These are phyloP conservation scores for Falco rusticolus DNA, from an alignment of 2,797 vertebrate genomes.

Conservation along the genomic window DNA sequence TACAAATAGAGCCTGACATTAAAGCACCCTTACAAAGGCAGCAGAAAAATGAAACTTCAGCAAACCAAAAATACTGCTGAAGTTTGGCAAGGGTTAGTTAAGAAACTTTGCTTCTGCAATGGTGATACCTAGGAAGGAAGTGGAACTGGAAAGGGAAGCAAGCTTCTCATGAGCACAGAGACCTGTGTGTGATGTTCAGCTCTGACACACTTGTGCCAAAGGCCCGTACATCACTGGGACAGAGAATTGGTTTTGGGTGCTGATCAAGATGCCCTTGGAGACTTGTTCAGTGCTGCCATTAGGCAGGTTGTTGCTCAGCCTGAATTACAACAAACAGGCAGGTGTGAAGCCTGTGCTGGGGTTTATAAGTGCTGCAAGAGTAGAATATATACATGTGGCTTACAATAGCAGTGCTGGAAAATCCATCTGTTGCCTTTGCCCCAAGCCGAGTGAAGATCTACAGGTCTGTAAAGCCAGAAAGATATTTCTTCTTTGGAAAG, in stretches of 20 bases:
- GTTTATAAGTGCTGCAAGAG: not conserved
- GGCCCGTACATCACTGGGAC: not conserved
- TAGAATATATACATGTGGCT: not conserved
- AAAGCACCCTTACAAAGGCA: not conserved
- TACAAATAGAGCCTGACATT: not conserved
- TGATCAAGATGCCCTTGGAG: not conserved
- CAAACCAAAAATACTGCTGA: not conserved
- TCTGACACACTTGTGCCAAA: fast-evolving
- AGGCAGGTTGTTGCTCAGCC: not conserved
- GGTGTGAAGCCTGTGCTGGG: not conserved
- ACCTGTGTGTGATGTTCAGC: not conserved
- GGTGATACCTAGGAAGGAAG: not conserved
- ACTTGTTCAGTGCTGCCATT: not conserved
- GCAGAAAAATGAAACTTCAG: not conserved
- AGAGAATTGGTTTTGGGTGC: not conserved
- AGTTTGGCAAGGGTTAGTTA: not conserved
- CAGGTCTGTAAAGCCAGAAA: not conserved
- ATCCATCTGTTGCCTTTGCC: not conserved
- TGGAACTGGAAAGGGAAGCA: not conserved
- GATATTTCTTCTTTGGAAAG: not conserved
- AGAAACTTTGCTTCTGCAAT: not conserved
- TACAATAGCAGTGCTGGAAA: not conserved
- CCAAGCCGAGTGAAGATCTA: not conserved
- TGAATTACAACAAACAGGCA: not conserved
- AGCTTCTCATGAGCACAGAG: not conserved